Base-by-base conservation (phyloP, 1,140 invertebrate genomes). In the Mylabris phalerata region DNA sequence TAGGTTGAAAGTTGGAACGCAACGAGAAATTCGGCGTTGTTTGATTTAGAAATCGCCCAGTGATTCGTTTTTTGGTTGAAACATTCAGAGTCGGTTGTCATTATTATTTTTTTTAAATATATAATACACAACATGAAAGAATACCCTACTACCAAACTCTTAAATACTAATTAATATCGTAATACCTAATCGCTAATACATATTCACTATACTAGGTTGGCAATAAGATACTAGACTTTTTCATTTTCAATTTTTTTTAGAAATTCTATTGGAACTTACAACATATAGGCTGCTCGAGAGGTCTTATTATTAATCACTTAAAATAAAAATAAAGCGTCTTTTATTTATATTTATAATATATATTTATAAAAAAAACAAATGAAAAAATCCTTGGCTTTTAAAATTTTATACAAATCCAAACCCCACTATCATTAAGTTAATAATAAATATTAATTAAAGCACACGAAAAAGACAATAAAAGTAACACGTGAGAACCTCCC, bases 121-220 rank as follows among this genome's bases (percentile, higher is more conserved):
- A 64, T 50, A 57, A 71, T 68, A 72, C 68, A 71, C 70, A 69
- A 68, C 67, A 69, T 61, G 61, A 66, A 62, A 68, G 50, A 69
- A 68, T 68, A 67, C 70, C 70, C 69, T 70, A 71, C 65, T 72
- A 72, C 70, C 70, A 72, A 70, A 69, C 61, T 64, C 64, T 70
- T 69, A 69, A 68, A 66, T 64, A 67, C 64, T 71, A 70, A 68
- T 62, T 69, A 71, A 69, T 69, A 71, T 71, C 68, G 62, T 72
- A 69, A 72, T 67, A 63, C 66, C 67, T 73, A 72, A 66, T 50
- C 50, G 60, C 70, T 70, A 71, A 68, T 69, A 71, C 66, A 70
- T 64, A 64, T 68, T 69, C 62, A 63, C 60, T 72, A n/a, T 67
- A 68, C 67, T 71, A 73, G 66, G 69, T 73, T 73, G 72, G 72